These are phyloP conservation scores for Geothlypis trichas DNA, from an alignment of 2,113 vertebrate species.

Conservation along the genomic window DNA sequence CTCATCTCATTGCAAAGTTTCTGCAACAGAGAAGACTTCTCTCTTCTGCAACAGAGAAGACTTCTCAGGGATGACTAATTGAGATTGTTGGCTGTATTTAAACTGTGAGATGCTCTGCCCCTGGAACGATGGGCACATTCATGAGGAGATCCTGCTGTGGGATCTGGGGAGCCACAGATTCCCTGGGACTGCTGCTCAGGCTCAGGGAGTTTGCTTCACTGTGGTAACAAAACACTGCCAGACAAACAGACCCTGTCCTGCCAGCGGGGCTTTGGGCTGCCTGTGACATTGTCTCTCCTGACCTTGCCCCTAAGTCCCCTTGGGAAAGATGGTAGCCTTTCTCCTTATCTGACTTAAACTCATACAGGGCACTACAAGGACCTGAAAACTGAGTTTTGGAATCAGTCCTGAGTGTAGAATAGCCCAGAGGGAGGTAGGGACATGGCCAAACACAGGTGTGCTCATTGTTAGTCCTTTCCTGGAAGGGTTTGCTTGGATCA, in stretches of 20 bases:
- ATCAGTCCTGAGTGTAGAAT: background rate
- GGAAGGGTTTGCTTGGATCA: background rate
- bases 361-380: background rate
- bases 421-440: background rate
- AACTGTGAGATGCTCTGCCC: background rate
- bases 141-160: background rate
- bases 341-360: background rate
- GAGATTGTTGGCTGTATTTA: background rate
- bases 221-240: background rate
- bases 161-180: background rate
- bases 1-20: background rate
- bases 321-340: background rate
- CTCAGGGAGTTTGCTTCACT: background rate
- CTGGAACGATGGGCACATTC: background rate
- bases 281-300: background rate
- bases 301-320: background rate
- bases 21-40: background rate
- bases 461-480: background rate
- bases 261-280: background rate
- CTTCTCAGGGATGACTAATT: background rate
- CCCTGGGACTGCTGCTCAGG: background rate
- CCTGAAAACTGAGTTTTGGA: background rate
- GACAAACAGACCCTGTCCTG: background rate
- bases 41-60: background rate
- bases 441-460: rapidly evolving